phyloP scores from a whole-genome alignment of 2,113 vertebrate genomes.

The Ranitomeya variabilis region DNA sequence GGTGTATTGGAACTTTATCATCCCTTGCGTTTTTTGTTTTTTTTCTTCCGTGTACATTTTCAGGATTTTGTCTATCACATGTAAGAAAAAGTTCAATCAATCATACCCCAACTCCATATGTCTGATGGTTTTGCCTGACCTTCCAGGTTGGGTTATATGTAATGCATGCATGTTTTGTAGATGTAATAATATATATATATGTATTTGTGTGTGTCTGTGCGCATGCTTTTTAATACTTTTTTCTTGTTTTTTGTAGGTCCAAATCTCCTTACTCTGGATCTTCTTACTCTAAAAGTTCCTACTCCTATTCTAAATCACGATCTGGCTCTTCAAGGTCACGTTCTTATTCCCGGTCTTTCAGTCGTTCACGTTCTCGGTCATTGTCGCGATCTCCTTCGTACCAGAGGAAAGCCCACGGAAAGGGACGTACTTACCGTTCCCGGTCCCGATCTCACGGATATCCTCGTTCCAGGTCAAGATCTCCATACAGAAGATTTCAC shows the following conservation, averaged over 20 bases:
- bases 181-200: not conserved
- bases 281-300: slow-evolving; percentile 82
- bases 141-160: not conserved
- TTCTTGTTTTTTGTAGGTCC: slow-evolving; percentile 77
- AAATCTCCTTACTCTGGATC: slow-evolving; percentile 90
- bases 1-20: not conserved
- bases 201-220: no score
- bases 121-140: not conserved
- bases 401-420: slow-evolving; percentile 76
- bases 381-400: slow-evolving; percentile 84
- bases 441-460: slow-evolving; percentile 83
- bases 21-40: not conserved
- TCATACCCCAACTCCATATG: not conserved
- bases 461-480: slow-evolving; percentile 86
- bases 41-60: not conserved
- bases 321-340: slow-evolving; percentile 84
- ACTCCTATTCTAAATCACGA: slow-evolving; percentile 89
- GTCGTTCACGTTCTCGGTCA: slow-evolving; percentile 87
- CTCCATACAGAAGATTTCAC: slow-evolving; percentile 80
- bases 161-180: not conserved
- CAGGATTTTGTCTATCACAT: slow-evolving; percentile 16
- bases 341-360: slow-evolving; percentile 86
- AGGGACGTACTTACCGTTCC: slow-evolving; percentile 81
- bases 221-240: slow-evolving; percentile 51
- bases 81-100: not conserved